phyloP scores from a whole-genome alignment of 2,797 vertebrate species.

The Prunella strophiata region DNA sequence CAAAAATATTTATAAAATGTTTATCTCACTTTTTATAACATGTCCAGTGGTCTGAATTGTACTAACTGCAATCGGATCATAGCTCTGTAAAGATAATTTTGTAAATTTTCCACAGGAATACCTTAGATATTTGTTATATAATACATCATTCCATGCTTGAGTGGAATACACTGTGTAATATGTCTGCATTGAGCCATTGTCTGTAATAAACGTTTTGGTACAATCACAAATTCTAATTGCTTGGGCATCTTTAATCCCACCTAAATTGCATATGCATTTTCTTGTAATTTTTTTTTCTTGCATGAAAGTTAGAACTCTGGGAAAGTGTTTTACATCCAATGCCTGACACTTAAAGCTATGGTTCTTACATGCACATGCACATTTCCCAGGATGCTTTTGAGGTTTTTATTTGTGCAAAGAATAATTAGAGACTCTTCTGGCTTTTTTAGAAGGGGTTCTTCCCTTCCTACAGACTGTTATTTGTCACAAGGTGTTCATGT shows the following conservation, averaged over 20 bases:
- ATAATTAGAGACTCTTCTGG: accelerated
- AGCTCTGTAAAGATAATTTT: not conserved
- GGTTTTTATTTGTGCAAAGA: not conserved
- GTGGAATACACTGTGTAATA: not conserved
- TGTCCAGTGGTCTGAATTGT: not conserved
- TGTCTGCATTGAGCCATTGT: not conserved
- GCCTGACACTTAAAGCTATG: not conserved
- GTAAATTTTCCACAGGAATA: not conserved
- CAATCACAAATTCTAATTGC: not conserved
- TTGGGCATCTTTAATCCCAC: not conserved
- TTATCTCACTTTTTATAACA: not conserved
- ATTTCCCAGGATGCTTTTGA: not conserved
- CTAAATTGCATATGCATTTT: not conserved
- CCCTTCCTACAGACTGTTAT: not conserved
- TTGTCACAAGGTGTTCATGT: not conserved
- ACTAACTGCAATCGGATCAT: not conserved
- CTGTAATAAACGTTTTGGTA: not conserved
- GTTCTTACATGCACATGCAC: accelerated
- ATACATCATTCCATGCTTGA: not conserved
- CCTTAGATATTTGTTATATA: not conserved
- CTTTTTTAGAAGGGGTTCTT: not conserved
- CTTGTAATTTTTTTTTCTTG: not conserved
- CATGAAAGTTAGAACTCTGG: not conserved
- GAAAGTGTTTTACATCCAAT: not conserved
- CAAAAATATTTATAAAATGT: not conserved